These are phyloP conservation scores for Allophyes oxyacanthae DNA, from an alignment of 2,888 invertebrate genomes.

Conservation along the genomic window DNA sequence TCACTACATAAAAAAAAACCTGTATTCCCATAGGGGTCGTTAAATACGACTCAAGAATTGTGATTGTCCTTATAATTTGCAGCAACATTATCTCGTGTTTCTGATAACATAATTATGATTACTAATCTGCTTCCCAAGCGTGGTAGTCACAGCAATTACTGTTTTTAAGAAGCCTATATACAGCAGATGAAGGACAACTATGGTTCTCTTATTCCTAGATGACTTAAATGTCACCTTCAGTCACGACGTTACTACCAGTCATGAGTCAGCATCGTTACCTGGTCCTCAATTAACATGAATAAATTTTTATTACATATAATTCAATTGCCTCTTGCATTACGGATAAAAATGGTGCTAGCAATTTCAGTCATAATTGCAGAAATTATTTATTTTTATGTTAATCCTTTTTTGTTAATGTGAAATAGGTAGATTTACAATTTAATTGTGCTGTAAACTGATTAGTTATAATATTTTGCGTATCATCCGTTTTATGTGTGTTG, in stretches of 20 bases:
- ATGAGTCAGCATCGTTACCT: slow-evolving; percentile 52
- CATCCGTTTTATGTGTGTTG: background rate
- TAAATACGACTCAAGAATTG: too few species aligned
- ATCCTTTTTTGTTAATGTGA: slow-evolving; percentile 14
- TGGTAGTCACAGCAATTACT: too few species aligned
- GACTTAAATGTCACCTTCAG: background rate
- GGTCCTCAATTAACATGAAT: slow-evolving; percentile 63
- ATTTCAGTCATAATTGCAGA: slow-evolving; percentile 25
- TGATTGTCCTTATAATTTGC: too few species aligned
- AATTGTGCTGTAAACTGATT: slow-evolving; percentile 11
- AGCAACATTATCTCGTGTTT: too few species aligned
- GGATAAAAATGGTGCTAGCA: slow-evolving; percentile 29
- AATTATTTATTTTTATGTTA: slow-evolving; percentile 23
- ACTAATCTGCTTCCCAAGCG: too few species aligned
- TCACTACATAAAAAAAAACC: too few species aligned
- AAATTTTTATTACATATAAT: slow-evolving; percentile 64
- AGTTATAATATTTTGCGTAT: slow-evolving; percentile 14
- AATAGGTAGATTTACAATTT: slow-evolving; percentile 18
- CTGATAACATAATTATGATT: too few species aligned
- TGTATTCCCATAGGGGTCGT: too few species aligned
- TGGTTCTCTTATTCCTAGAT: background rate
- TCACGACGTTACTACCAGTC: slow-evolving; percentile 1
- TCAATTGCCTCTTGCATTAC: slow-evolving; percentile 46
- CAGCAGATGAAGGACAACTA: background rate
- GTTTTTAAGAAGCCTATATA: background rate